These are phyloP conservation scores for Eilema depressum DNA, from an alignment of 2,888 invertebrate species.

Conservation along the genomic window DNA sequence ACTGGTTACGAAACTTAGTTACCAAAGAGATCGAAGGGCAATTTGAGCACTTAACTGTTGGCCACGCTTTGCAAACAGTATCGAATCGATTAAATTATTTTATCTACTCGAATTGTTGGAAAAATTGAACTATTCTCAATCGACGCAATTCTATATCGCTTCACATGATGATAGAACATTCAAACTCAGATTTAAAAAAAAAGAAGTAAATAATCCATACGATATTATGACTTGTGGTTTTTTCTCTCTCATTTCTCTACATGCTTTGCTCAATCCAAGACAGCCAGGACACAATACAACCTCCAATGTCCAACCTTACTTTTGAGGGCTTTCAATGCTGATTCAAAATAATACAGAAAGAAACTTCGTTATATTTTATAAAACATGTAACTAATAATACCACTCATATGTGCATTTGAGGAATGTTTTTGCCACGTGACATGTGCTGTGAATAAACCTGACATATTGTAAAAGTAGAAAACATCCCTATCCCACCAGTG, in stretches of 20 bases:
- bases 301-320: too few relatives aligned
- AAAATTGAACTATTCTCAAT: too few relatives aligned
- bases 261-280: too few relatives aligned
- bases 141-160: too few relatives aligned
- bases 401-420: conserved; percentile 39
- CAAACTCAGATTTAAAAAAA: too few relatives aligned
- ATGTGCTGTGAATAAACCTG: conserved; percentile 65
- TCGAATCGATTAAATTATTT: background rate
- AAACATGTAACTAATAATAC: conserved; percentile 36
- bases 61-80: background rate
- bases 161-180: too few relatives aligned
- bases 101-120: too few relatives aligned
- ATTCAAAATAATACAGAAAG: background rate
- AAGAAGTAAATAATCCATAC: too few relatives aligned
- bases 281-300: too few relatives aligned
- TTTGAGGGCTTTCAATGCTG: background rate
- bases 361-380: conserved; percentile 41
- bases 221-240: too few relatives aligned
- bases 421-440: conserved; percentile 61
- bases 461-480: conserved; percentile 67
- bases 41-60: background rate
- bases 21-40: background rate
- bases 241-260: too few relatives aligned
- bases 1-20: background rate
- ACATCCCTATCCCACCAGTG: conserved; percentile 57